A percentile compares a stretch with the other conserved stretches of the same genome.
These are phyloP conservation scores for Stomatorhinus ivindoensis DNA, from an alignment of 2,113 vertebrate species.

Conservation along the genomic window DNA sequence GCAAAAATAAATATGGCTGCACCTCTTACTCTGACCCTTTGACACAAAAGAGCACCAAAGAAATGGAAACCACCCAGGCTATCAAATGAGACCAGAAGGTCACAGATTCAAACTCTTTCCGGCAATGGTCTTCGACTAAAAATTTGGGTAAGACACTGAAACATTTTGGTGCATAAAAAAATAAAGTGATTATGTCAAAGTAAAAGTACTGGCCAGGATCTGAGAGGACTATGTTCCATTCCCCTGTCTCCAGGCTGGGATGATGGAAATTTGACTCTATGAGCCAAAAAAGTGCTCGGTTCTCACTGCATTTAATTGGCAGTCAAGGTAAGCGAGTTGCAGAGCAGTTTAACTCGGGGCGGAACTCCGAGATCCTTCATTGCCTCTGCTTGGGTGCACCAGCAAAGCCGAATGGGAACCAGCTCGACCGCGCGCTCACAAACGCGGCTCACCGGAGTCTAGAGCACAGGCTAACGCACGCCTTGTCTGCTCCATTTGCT, in stretches of 20 bases:
- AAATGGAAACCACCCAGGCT: neutral
- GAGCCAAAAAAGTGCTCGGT: neutral
- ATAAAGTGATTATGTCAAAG: neutral
- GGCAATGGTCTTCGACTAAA: neutral
- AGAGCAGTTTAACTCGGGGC: neutral
- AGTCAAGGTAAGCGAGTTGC: neutral
- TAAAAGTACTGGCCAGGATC: neutral
- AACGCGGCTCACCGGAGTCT: neutral
- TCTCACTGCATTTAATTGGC: neutral
- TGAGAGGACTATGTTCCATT: neutral
- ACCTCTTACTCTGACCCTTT: neutral
- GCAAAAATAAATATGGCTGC: neutral
- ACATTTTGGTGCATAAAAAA: neutral
- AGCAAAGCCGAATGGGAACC: neutral
- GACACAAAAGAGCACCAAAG: neutral
- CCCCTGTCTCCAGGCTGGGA: neutral
- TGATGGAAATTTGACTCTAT: neutral
- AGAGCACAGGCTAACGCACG: neutral
- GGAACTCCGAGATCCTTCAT: neutral
- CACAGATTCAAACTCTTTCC: neutral
- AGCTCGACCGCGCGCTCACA: neutral
- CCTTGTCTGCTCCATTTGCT: neutral
- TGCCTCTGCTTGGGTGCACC: neutral
- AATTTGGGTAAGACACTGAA: neutral
- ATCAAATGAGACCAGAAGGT: neutral